These are phyloP conservation scores for Panopea generosa DNA, from an alignment of 2,888 invertebrate species.

Conservation along the genomic window DNA sequence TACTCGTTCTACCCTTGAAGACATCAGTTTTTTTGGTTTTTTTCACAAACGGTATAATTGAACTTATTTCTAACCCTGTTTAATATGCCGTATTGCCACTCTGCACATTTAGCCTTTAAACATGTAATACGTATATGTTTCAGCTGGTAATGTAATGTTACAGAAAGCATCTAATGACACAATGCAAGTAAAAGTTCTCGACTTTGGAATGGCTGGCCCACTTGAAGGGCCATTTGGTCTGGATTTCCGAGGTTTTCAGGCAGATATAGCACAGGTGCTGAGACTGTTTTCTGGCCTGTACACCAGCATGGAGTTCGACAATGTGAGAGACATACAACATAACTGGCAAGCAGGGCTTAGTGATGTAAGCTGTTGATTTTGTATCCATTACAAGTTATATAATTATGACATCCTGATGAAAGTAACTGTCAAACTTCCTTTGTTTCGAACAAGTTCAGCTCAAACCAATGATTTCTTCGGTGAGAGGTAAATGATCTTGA, in stretches of 20 bases:
- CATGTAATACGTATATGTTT: constrained; percentile 2
- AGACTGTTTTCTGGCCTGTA: constrained; percentile 71
- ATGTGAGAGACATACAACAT: constrained; percentile 51
- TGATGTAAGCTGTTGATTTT: constrained; percentile 17
- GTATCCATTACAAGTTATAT: constrained; percentile 17
- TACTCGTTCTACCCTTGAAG: too few species aligned
- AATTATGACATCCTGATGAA: too few species aligned
- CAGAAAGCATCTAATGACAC: constrained; percentile 49
- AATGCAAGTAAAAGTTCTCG: constrained; percentile 68
- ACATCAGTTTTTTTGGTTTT: too few species aligned
- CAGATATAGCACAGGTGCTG: constrained; percentile 67
- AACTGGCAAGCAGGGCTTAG: constrained; percentile 49
- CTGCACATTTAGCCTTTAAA: too few species aligned
- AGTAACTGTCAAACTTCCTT: too few species aligned
- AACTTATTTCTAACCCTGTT: too few species aligned
- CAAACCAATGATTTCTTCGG: too few species aligned
- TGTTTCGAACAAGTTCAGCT: too few species aligned
- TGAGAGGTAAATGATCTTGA: too few species aligned
- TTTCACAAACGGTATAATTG: too few species aligned
- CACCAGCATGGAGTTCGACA: constrained; percentile 67
- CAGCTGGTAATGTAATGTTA: constrained; percentile 75
- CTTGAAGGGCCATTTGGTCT: constrained; percentile 24
- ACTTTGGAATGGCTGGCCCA: constrained; percentile 68
- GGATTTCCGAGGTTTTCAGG: constrained; percentile 41
- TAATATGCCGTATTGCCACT: too few species aligned